Percentiles rank a stretch among this genome's conserved stretches.
phyloP scores from a whole-genome alignment of 2,888 invertebrate genomes.

The Venustoraphidia nigricollis region DNA sequence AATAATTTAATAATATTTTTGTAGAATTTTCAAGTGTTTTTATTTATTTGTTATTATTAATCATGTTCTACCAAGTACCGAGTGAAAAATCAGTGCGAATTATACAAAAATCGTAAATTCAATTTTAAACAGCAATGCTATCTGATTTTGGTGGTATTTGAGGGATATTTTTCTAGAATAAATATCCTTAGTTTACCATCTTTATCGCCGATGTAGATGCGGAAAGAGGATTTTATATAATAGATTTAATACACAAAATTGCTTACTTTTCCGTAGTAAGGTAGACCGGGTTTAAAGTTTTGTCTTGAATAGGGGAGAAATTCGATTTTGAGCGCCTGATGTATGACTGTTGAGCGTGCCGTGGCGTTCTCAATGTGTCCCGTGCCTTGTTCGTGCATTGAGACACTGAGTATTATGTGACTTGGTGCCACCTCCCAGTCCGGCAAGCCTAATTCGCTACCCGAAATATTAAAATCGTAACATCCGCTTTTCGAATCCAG shows the following conservation, averaged over 20 bases:
- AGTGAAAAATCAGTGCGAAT: no score
- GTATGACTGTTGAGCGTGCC: slow-evolving; percentile 38
- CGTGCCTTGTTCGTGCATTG: slow-evolving; percentile 42
- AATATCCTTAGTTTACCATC: no score
- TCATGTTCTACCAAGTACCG: no score
- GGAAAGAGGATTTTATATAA: no score
- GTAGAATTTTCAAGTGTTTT: no score
- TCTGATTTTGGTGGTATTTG: no score
- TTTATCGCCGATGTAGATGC: no score
- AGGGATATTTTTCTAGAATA: no score
- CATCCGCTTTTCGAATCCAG: slow-evolving; percentile 22
- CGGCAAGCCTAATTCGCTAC: slow-evolving; percentile 22
- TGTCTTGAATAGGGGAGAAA: slow-evolving; percentile 39
- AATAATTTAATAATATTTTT: no score
- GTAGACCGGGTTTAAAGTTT: slow-evolving; percentile 53
- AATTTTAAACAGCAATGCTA: no score
- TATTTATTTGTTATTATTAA: no score
- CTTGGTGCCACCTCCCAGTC: slow-evolving; percentile 23
- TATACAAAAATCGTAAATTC: no score
- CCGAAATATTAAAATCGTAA: slow-evolving; percentile 21
- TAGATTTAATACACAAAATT: not conserved
- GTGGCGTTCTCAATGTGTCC: slow-evolving; percentile 44
- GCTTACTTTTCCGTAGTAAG: slow-evolving; percentile 46
- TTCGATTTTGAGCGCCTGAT: slow-evolving; percentile 38
- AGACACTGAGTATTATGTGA: slow-evolving; percentile 27